These are phyloP conservation scores for Neotoxoptera formosana DNA, from an alignment of 1,140 invertebrate genomes.

Conservation along the genomic window DNA sequence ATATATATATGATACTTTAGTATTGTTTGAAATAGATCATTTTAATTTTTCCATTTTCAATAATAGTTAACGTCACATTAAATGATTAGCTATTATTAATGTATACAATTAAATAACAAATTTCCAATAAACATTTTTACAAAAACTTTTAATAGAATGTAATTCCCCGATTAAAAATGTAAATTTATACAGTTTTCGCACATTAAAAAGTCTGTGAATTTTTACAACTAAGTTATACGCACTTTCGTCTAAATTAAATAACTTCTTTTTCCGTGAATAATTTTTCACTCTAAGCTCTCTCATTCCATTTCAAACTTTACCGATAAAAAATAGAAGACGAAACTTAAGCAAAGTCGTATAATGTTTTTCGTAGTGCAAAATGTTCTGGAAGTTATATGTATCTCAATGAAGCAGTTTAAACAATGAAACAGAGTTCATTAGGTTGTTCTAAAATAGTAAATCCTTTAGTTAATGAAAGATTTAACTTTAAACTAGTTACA, in stretches of 20 bases:
- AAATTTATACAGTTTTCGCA: neutral
- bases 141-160: neutral
- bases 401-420: neutral
- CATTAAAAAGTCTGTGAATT: neutral
- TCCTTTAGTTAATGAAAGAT: neutral
- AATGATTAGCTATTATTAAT: neutral
- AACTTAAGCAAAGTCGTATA: neutral
- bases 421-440: neutral
- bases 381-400: neutral
- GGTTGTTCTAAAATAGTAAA: neutral
- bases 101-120: neutral
- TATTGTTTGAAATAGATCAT: no score
- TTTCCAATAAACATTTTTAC: neutral
- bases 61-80: neutral
- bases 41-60: neutral
- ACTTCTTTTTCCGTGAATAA: neutral
- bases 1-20: neutral
- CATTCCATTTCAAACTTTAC: neutral
- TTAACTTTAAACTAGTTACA: neutral
- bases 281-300: neutral
- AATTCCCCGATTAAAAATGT: neutral
- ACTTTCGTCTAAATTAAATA: neutral
- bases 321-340: neutral
- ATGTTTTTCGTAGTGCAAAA: neutral
- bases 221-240: constrained; percentile 4